phyloP scores from a whole-genome alignment of 2,113 vertebrate species.

The Eonycteris spelaea region DNA sequence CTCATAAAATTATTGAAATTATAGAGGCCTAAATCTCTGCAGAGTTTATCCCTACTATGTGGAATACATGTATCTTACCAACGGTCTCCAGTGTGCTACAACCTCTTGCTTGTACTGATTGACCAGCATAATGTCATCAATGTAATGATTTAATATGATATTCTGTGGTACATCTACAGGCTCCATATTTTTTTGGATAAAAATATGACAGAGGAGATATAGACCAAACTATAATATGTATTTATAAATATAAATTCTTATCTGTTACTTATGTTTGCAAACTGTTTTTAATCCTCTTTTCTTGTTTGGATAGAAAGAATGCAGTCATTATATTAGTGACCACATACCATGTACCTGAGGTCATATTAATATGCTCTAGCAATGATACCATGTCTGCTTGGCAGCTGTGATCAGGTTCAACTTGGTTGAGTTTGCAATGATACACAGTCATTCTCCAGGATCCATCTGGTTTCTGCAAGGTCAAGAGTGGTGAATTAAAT shows the following conservation, averaged over 20 bases:
- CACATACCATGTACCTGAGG: neutral
- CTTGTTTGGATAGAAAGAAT: neutral
- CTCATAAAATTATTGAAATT: neutral
- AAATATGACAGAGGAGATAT: neutral
- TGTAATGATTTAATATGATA: neutral
- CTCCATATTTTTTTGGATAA: neutral
- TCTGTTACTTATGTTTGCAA: neutral
- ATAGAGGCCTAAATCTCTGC: neutral
- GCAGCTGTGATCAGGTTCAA: neutral
- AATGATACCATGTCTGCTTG: neutral
- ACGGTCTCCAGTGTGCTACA: neutral
- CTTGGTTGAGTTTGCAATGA: neutral
- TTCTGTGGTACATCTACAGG: neutral
- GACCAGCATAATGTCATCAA: neutral
- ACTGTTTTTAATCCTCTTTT: neutral
- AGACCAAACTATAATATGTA: neutral
- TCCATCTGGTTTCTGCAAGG: neutral
- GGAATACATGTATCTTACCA: neutral
- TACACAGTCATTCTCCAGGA: neutral
- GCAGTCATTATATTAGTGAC: neutral
- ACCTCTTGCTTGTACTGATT: neutral
- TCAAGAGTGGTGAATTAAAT: neutral
- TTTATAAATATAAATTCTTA: neutral
- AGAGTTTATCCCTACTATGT: neutral
- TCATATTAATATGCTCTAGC: neutral